Base-by-base conservation (phyloP, 2,113 vertebrate genomes). In the Henicopernis longicauda region DNA sequence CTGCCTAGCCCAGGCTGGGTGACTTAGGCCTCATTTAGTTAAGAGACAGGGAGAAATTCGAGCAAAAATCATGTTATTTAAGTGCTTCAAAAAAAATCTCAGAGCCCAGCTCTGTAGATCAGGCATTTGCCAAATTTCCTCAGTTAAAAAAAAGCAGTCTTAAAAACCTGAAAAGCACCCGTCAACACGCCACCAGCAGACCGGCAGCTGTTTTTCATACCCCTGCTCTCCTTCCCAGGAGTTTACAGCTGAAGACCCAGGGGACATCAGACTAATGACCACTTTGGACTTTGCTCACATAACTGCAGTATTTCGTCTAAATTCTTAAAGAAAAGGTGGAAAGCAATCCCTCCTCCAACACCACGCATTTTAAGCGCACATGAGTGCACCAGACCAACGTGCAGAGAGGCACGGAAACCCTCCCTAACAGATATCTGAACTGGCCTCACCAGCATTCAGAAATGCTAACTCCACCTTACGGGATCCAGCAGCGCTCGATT, bases 301-400 rank as follows among this genome's bases (percentile, higher is more conserved):
- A 82, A 59, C 42, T 16, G 26, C 74, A n/a, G 57, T 3, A n/a
- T n/a, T 38, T 61, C 52, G 61, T 62, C 72, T 50, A 22, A 86
- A 78, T 81, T 89, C 83, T 40, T 19, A 27, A 47, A 20, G 69
- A 49, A 17, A 36, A 91, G 36, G 72, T 36, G 50, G 21, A 17
- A 32, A 44, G 54, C 3, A 57, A 31, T 13, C 27, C 65, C 61
- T 90, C 73, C 29, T 67, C 77, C 50, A 72, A 2, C 52, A 50
- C 32, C 66, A 36, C 1, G 1, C 17, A 4, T 25, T 38, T 27
- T 16, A 11, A 11, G 31, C 1, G 3, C 10, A 18, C n/a, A n/a
- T 0, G 3, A 49, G 12, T 0, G 15, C 61, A 18, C 27, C 0
- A 4, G 13, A 29, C 13, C 54, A 8, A 8, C 5, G 2, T 1